Percentiles rank a stretch among this genome's conserved stretches.
Conservation (phyloP, 2,113 vertebrate species). For the Microcebus murinus region DNA sequence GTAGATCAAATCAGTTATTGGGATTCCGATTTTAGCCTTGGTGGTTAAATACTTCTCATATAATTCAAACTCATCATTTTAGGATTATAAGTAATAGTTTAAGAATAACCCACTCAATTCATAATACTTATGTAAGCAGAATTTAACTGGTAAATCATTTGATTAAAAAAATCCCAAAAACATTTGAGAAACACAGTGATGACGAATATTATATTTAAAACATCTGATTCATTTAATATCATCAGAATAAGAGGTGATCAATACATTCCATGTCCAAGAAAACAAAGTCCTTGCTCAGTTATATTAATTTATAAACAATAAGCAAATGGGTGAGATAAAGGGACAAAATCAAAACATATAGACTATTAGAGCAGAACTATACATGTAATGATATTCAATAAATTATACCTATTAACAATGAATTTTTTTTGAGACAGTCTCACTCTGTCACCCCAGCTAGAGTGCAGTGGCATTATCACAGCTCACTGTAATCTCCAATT, state of each 20-base stretch:
- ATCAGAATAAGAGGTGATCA: slow-evolving; percentile 3
- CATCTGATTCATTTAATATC: not conserved
- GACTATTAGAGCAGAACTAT: not conserved
- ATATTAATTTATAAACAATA: slow-evolving; percentile 21
- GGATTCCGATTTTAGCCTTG: not conserved
- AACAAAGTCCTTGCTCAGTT: not conserved
- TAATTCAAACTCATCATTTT: slow-evolving; percentile 29
- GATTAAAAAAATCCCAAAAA: slow-evolving; percentile 28
- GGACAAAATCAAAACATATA: not conserved
- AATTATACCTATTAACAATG: not conserved
- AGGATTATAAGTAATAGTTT: not conserved
- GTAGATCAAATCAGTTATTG: not conserved
- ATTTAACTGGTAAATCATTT: not conserved
- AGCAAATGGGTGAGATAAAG: slow-evolving; percentile 1
- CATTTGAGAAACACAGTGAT: slow-evolving; percentile 20
- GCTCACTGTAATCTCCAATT: no score
- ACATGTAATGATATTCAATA: not conserved
- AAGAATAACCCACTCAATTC: not conserved
- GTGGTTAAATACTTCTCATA: slow-evolving; percentile 29
- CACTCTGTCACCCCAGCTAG: no score
- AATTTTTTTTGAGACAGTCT: not conserved
- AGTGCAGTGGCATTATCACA: no score
- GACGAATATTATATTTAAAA: slow-evolving; percentile 37
- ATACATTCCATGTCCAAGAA: not conserved
- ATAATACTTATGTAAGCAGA: slow-evolving; percentile 15